Conservation (phyloP, 23 tunicate species). For the Trididemnum nubilum region DNA sequence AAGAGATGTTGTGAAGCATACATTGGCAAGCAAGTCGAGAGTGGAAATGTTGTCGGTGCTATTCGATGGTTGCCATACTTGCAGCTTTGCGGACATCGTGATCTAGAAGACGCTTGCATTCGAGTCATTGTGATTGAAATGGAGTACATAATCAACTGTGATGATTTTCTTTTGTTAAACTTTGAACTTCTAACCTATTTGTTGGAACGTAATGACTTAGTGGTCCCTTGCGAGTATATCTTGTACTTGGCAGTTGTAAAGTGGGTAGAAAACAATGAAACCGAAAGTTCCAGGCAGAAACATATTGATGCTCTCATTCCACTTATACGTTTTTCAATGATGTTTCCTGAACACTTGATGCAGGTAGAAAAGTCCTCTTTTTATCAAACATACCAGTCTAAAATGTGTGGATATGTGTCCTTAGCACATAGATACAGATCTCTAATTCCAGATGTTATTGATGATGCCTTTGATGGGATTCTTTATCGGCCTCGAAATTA, state of each 20-base stretch:
- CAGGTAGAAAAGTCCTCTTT: conserved; percentile 75
- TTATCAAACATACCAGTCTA: conserved; percentile 26
- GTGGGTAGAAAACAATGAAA: conserved; percentile 44
- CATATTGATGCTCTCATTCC: conserved; percentile 44
- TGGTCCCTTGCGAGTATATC: conserved; percentile 55
- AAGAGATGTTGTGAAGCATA: conserved; percentile 64
- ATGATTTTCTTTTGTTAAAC: conserved; percentile 57
- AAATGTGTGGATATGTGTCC: conserved; percentile 44
- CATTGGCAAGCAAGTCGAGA: conserved; percentile 56
- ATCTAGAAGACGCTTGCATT: conserved; percentile 68
- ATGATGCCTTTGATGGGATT: conserved; percentile 34
- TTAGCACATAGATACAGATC: conserved; percentile 82
- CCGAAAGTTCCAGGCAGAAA: conserved; percentile 3
- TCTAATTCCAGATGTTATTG: conserved; percentile 58
- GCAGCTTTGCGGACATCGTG: conserved; percentile 70
- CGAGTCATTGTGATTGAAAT: conserved; percentile 71
- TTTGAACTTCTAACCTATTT: conserved; percentile 55
- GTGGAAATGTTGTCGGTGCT: conserved; percentile 81
- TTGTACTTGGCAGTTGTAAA: conserved; percentile 65
- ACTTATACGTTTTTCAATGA: conserved; percentile 77
- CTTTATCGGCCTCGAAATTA: conserved; percentile 82
- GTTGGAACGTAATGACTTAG: conserved; percentile 71
- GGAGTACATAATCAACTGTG: conserved; percentile 58
- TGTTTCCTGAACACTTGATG: conserved; percentile 79
- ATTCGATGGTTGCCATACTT: conserved; percentile 85